Percentiles rank a stretch among this genome's conserved stretches.
Conservation (phyloP, 2,113 vertebrate species). For the Vireo altiloquus region DNA sequence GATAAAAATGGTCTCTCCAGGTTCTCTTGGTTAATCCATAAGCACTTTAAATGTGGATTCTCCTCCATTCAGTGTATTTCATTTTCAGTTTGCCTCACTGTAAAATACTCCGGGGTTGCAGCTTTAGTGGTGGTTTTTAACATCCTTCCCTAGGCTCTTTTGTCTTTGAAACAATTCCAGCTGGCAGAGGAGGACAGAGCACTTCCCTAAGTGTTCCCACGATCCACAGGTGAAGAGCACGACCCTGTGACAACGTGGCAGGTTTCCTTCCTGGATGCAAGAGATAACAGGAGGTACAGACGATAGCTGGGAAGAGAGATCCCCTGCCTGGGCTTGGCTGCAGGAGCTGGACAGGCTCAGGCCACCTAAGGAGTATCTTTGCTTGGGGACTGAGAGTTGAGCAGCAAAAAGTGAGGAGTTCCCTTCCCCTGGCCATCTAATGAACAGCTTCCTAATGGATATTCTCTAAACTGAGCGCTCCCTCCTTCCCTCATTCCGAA, state of each 20-base stretch:
- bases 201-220: slow-evolving; percentile 31
- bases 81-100: background rate
- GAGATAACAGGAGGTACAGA: slow-evolving; percentile 41
- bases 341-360: background rate
- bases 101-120: background rate
- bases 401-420: background rate
- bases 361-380: background rate
- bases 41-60: background rate
- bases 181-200: slow-evolving; percentile 19
- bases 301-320: background rate
- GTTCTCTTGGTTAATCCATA: background rate
- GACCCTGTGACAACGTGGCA: slow-evolving; percentile 12
- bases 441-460: background rate
- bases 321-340: background rate
- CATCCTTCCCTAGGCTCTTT: background rate
- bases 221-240: background rate
- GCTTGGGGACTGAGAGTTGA: background rate
- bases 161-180: slow-evolving; percentile 15
- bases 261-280: background rate
- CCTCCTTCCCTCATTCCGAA: background rate
- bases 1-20: background rate
- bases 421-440: background rate
- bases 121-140: background rate
- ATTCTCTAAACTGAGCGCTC: fast-evolving
- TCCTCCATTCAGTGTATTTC: background rate